A percentile compares a stretch with the other conserved stretches of the same genome.
These are phyloP conservation scores for Leontopithecus rosalia DNA, from an alignment of 2,797 vertebrate genomes.

Conservation along the genomic window DNA sequence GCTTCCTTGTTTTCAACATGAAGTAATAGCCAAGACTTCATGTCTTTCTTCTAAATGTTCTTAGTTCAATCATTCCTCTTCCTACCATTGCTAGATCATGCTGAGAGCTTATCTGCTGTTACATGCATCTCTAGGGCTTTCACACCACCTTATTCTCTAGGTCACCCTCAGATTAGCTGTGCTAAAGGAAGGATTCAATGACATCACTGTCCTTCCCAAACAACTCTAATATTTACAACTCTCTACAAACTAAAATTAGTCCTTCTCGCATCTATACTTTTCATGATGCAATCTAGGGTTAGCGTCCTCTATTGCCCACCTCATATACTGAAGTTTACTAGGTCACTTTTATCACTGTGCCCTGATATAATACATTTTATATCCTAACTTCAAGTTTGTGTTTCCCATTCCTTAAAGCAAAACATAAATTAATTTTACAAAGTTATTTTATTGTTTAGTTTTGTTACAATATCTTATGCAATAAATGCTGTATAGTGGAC, in stretches of 20 bases:
- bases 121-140: neutral
- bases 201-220: neutral
- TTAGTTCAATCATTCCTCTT: neutral
- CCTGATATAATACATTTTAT: neutral
- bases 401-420: neutral
- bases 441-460: too few species aligned
- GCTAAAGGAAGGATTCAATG: neutral
- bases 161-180: too few species aligned
- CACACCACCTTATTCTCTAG: neutral
- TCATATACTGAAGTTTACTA: neutral
- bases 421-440: too few species aligned
- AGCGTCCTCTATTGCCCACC: neutral
- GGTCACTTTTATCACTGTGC: neutral
- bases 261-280: neutral
- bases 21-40: neutral
- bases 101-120: neutral
- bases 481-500: too few species aligned
- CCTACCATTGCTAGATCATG: neutral
- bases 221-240: neutral
- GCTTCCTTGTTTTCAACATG: neutral
- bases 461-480: too few species aligned
- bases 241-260: neutral
- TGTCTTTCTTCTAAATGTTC: neutral
- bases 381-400: neutral
- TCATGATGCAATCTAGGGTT: neutral